Base-by-base conservation (phyloP, 2,113 vertebrate genomes). In the Varanus komodoensis region DNA sequence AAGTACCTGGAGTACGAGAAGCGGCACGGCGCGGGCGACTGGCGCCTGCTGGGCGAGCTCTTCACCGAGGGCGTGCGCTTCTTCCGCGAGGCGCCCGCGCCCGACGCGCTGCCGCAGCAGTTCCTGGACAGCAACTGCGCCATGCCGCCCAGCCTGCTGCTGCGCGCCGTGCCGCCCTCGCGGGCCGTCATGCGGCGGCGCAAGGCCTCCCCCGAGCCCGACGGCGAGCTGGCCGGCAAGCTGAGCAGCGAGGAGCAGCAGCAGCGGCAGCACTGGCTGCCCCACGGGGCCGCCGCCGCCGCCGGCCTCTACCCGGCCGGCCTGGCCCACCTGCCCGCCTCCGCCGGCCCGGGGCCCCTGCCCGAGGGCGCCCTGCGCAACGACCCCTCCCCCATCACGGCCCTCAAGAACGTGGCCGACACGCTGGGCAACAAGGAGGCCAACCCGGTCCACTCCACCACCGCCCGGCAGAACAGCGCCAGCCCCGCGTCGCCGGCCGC, bases 1-100 rank as follows among this genome's bases (percentile, higher is more conserved):
- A 98, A 98, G 85, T 98, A 98, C 57, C 97, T 98, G 81, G 98
- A 99, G 23, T 98, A 98, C 0, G 98, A 99, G 95, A 98, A 98
- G 25, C 95, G 97, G 19, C 98, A 98, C 0, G 98, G 98, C 38
- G 95, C 97, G 0, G 98, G 98, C 0, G 98, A 99, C 90, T 99
- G 98, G 98, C 97, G 98, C 1, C 98, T 98, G n/a, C 95, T 99
- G 44, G 97, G 98, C 0, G 98, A 99, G 96, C 96, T 99, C 29
- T 95, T 99, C 32, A 98, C 98, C 0, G 98, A 99, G 0, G 96
- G 96, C 0, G 98, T 98, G n/a, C 97, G 98, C 1, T 96, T 96
- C 54, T 99, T 99, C 83, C 98, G 98, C 3, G 98, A 98, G 74
- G 95, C 97, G 0, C 98, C 98, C 0, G 96, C 97, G 0, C 97